Conservation (phyloP, 2,888 invertebrate species). For the Bombyx huttoni region DNA sequence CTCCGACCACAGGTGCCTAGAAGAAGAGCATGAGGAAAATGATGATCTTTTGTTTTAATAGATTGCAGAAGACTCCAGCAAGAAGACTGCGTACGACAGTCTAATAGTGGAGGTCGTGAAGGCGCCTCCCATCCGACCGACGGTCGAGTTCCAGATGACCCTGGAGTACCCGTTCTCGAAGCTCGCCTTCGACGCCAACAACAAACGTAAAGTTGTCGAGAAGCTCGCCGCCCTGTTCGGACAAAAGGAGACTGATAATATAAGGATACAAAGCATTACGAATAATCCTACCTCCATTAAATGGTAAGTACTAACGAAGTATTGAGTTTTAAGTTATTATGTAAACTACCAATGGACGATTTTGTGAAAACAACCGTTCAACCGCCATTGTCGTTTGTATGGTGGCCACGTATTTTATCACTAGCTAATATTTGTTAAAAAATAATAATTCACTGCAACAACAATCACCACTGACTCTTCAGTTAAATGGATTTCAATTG, state of each 20-base stretch:
- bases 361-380: too few species aligned
- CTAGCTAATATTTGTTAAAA: too few species aligned
- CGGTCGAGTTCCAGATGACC: constrained; percentile 86
- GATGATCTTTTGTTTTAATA: constrained; percentile 16
- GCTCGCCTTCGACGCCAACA: constrained; percentile 78
- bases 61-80: constrained; percentile 82
- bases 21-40: too few species aligned
- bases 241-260: constrained; percentile 80
- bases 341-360: too few species aligned
- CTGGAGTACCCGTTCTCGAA: constrained; percentile 79
- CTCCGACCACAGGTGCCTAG: too few species aligned
- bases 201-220: constrained; percentile 86
- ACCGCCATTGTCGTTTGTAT: too few species aligned
- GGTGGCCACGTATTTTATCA: too few species aligned
- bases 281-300: constrained; percentile 79
- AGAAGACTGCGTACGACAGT: constrained; percentile 83
- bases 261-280: constrained; percentile 80
- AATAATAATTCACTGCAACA: too few species aligned
- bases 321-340: too few species aligned
- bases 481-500: constrained; percentile 25
- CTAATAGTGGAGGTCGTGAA: constrained; percentile 81
- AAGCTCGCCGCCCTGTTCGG: constrained; percentile 83
- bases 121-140: constrained; percentile 75
- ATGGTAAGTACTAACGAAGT: constrained; percentile 54
- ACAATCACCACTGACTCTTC: too few species aligned